Conservation (phyloP, 2,113 vertebrate species). For the Festucalex cinctus region DNA sequence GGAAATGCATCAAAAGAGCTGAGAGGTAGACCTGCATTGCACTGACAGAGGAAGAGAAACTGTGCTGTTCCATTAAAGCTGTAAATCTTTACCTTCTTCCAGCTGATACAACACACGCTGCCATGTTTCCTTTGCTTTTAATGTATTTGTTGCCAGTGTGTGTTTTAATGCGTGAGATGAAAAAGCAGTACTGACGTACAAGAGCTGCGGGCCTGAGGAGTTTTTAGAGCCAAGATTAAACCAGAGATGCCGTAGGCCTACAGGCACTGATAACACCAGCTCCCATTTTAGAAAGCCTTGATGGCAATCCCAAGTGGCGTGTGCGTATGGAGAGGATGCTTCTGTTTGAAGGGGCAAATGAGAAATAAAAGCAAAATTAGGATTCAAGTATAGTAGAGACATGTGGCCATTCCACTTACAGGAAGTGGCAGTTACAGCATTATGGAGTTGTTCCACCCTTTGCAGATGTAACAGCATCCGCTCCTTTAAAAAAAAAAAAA, state of each 20-base stretch:
- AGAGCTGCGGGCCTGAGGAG: conserved; percentile 37
- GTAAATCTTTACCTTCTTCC: conserved; percentile 38
- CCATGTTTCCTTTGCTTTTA: conserved; percentile 52
- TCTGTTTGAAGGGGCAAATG: conserved; percentile 23
- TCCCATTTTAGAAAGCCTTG: conserved; percentile 49
- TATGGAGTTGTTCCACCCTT: not conserved
- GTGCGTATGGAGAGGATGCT: conserved; percentile 29
- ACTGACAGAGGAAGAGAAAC: not conserved
- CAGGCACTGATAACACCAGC: conserved; percentile 54
- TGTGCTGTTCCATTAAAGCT: conserved; percentile 32
- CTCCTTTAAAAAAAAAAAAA: too few relatives aligned
- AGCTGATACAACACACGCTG: conserved; percentile 35
- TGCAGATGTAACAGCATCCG: not conserved
- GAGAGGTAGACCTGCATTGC: conserved; percentile 35
- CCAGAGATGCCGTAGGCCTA: conserved; percentile 41
- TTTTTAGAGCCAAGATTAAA: conserved; percentile 53
- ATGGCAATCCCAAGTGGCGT: conserved; percentile 43
- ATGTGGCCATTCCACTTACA: not conserved
- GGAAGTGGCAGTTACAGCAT: not conserved
- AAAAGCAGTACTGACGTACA: conserved; percentile 50
- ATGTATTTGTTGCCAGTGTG: conserved; percentile 38
- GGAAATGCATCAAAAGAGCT: conserved; percentile 62
- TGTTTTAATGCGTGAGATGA: conserved; percentile 39
- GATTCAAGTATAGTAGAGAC: not conserved
- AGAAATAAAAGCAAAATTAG: conserved; percentile 11